These are phyloP conservation scores for Diarsia mendica DNA, from an alignment of 2,888 invertebrate genomes.

Conservation along the genomic window DNA sequence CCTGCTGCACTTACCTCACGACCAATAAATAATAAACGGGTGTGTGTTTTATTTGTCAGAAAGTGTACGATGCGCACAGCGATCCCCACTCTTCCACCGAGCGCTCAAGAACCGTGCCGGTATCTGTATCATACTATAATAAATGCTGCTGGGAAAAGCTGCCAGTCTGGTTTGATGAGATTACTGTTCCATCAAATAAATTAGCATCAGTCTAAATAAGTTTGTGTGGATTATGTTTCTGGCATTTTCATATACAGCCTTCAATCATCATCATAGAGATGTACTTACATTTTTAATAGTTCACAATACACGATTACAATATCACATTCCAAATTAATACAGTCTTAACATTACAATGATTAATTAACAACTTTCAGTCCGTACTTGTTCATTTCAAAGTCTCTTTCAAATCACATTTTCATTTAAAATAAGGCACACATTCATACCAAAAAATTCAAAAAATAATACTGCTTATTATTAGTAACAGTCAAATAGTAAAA, in stretches of 20 bases:
- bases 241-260: constrained; percentile 8
- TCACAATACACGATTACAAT: constrained; percentile 21
- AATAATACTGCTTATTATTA: constrained; percentile 70
- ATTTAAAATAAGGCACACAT: constrained; percentile 60
- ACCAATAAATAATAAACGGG: too few relatives aligned
- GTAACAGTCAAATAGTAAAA: constrained; percentile 63
- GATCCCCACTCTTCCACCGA: too few relatives aligned
- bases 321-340: constrained; percentile 54
- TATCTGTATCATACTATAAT: constrained; percentile 42
- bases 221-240: background rate
- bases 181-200: too few relatives aligned
- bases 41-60: too few relatives aligned
- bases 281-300: constrained; percentile 5
- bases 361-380: constrained; percentile 49
- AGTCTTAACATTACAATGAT: constrained; percentile 41
- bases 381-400: constrained; percentile 4
- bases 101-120: too few relatives aligned
- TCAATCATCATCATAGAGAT: background rate
- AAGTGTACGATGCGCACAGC: too few relatives aligned
- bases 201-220: constrained; percentile 24
- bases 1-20: too few relatives aligned
- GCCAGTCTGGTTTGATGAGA: constrained; percentile 17
- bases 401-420: constrained; percentile 34
- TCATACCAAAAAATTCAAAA: constrained; percentile 42
- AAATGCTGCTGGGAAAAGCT: constrained; percentile 39